Conservation (phyloP, 2,797 vertebrate genomes). For the Arctocebus calabarensis region DNA sequence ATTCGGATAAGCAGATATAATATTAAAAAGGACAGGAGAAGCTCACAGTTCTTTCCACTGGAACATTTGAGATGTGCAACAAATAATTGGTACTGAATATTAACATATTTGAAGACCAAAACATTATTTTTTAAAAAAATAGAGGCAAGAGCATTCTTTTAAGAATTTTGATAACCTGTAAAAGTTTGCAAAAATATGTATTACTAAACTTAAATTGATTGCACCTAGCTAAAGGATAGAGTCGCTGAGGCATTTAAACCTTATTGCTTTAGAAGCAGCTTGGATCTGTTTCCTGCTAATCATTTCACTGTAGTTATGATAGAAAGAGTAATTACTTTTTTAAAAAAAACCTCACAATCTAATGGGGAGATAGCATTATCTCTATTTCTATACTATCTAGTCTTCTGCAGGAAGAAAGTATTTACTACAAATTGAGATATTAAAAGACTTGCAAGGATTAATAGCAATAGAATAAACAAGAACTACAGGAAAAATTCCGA, state of each 20-base stretch:
- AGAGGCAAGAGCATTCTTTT: neutral
- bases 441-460: neutral
- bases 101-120: neutral
- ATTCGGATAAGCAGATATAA: neutral
- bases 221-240: neutral
- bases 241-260: neutral
- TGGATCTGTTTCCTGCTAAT: neutral
- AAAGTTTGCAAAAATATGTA: neutral
- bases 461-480: neutral
- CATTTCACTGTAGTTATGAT: neutral
- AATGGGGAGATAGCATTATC: neutral
- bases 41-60: neutral
- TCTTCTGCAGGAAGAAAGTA: neutral
- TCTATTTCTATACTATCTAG: neutral
- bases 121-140: neutral
- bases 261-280: neutral
- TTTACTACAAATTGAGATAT: slow-evolving; percentile 26
- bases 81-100: neutral
- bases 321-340: neutral
- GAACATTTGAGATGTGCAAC: neutral
- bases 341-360: neutral
- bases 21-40: neutral
- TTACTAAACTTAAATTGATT: neutral
- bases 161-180: slow-evolving; percentile 36
- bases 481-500: neutral